Conservation (phyloP, 2,888 invertebrate genomes). For the Matsumyia berberina region DNA sequence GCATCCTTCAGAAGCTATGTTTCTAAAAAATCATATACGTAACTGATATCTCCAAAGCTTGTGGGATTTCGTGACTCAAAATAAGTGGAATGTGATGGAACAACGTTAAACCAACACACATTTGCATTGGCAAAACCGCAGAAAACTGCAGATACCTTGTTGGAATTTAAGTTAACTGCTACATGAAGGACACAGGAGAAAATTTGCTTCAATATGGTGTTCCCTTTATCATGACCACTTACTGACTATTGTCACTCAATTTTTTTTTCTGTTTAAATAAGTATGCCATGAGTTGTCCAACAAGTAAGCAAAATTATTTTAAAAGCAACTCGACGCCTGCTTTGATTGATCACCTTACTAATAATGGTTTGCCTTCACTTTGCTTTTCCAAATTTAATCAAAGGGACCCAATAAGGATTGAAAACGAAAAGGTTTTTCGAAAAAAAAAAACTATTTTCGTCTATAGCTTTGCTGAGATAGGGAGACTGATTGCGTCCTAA, state of each 20-base stretch:
- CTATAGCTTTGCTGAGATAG: not conserved
- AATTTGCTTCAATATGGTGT: too few species aligned
- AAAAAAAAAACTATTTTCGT: not conserved
- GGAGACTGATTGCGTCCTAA: not conserved
- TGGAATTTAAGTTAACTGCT: too few species aligned
- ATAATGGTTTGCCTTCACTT: conserved; percentile 4
- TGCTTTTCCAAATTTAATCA: conserved; percentile 1
- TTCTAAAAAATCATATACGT: too few species aligned
- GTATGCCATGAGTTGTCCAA: conserved; percentile 3
- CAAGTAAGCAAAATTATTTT: not conserved
- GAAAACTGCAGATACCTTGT: too few species aligned
- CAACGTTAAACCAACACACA: too few species aligned
- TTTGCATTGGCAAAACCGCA: too few species aligned
- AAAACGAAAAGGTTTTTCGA: not conserved
- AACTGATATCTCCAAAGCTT: too few species aligned
- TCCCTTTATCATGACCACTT: too few species aligned
- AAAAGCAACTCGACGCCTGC: conserved; percentile 31
- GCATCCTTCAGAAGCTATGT: too few species aligned
- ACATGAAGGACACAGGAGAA: too few species aligned
- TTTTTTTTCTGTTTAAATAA: not conserved
- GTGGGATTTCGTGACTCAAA: too few species aligned
- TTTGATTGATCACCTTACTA: not conserved
- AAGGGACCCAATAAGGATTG: not conserved
- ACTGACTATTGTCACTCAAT: not conserved
- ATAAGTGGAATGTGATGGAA: too few species aligned